These are phyloP conservation scores for Delia radicum DNA, from an alignment of 1,140 invertebrate species.

Conservation along the genomic window DNA sequence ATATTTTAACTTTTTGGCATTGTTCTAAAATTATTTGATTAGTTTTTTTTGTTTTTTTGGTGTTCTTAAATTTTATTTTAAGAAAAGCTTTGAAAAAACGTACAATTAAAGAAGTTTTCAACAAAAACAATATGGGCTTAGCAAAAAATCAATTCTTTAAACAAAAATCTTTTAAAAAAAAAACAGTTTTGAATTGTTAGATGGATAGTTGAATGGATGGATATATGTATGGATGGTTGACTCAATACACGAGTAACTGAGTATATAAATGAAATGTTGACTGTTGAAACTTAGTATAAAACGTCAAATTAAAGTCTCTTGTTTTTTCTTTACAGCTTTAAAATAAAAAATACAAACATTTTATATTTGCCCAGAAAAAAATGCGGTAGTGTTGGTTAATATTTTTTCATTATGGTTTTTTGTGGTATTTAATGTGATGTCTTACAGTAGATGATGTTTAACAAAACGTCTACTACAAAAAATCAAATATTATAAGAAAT, in stretches of 20 bases:
- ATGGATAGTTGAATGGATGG: background rate
- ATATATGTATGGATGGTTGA: background rate
- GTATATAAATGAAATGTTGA: background rate
- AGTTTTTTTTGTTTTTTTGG: background rate
- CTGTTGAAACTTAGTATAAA: background rate
- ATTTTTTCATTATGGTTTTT: too few relatives aligned
- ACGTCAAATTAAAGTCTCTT: background rate
- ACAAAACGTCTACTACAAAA: background rate
- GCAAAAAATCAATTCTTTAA: background rate
- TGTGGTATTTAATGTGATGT: background rate
- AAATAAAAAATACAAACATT: background rate
- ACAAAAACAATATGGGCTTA: background rate
- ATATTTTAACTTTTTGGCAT: slow-evolving; percentile 29
- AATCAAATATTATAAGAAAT: background rate
- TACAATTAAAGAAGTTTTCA: background rate
- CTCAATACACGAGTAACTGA: background rate
- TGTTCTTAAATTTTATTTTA: background rate
- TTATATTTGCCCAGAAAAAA: background rate
- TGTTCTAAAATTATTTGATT: slow-evolving; percentile 10
- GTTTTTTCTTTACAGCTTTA: background rate
- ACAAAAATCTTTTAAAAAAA: background rate
- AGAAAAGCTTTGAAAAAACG: background rate
- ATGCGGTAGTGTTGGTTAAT: background rate
- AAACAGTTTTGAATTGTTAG: background rate
- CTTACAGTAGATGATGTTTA: background rate